Percentiles rank a stretch among this genome's conserved stretches.
Evolutionary conservation across 2,888 invertebrate species (phyloP).

Genomic region (Rhagonycha lutea): DNA sequence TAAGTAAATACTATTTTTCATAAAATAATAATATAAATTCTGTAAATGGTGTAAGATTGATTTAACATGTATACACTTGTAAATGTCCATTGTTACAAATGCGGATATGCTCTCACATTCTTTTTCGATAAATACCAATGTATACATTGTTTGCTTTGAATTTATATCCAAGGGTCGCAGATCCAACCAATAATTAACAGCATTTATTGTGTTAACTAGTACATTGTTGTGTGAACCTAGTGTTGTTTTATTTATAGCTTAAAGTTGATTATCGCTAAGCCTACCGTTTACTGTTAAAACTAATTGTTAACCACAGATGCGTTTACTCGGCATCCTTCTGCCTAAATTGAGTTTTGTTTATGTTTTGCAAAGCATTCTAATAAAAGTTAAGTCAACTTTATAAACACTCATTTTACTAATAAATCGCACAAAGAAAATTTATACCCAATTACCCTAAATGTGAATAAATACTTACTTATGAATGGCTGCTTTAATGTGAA

Average conservation of each 20-base stretch:
- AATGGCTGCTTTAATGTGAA: neutral
- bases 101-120: slow-evolving; percentile 18
- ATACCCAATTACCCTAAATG: neutral
- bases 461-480: neutral
- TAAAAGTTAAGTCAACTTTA: neutral
- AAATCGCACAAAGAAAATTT: neutral
- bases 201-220: slow-evolving; percentile 19
- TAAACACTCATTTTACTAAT: neutral
- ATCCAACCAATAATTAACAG: slow-evolving; percentile 20
- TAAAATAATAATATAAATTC: neutral
- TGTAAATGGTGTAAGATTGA: slow-evolving; percentile 9
- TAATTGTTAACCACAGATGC: slow-evolving; percentile 10
- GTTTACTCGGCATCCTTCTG: neutral
- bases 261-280: slow-evolving; percentile 12
- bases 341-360: neutral
- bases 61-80: slow-evolving; percentile 4
- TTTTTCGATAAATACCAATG: slow-evolving; percentile 22
- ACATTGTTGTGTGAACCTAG: slow-evolving; percentile 14
- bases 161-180: slow-evolving; percentile 17
- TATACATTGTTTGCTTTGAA: slow-evolving; percentile 12
- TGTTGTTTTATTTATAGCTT: slow-evolving; percentile 13
- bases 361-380: neutral
- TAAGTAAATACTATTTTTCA: no score
- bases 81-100: slow-evolving; percentile 12
- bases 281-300: neutral